Percentiles rank a stretch among this genome's conserved stretches.
phyloP scores from a whole-genome alignment of 2,113 vertebrate species.

The Turnix velox region DNA sequence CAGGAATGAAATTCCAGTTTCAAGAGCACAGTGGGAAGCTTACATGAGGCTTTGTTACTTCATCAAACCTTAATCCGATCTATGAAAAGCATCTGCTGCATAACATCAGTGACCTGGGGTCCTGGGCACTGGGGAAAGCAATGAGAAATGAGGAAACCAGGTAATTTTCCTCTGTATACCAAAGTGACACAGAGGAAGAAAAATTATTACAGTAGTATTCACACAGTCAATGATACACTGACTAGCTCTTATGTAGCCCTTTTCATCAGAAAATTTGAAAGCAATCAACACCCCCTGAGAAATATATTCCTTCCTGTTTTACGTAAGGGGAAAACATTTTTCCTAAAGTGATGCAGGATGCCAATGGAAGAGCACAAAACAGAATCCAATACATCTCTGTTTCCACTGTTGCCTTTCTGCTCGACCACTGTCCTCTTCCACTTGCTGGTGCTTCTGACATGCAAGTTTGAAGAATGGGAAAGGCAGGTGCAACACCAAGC shows the following conservation, averaged over 20 bases:
- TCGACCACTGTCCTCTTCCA: neutral
- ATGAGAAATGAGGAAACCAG: neutral
- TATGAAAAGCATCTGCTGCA: slow-evolving; percentile 8
- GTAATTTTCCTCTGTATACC: neutral
- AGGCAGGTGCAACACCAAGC: neutral
- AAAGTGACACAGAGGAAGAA: neutral
- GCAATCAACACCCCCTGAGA: neutral
- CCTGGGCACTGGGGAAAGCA: neutral
- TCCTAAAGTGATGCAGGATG: neutral
- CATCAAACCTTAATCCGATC: neutral
- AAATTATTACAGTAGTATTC: neutral
- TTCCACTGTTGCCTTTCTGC: neutral
- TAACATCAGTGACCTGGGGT: neutral
- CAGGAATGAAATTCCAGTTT: slow-evolving; percentile 24
- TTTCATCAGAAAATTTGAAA: slow-evolving; percentile 13
- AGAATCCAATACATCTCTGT: neutral
- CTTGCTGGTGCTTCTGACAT: neutral
- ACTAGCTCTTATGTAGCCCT: neutral
- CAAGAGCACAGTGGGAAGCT: slow-evolving; percentile 20
- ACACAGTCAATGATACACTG: neutral
- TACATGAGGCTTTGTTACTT: neutral
- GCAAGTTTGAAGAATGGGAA: neutral
- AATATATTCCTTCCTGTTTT: slow-evolving; percentile 9
- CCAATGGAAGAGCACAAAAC: neutral
- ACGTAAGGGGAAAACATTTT: neutral